Conservation (phyloP, 2,797 vertebrate genomes). For the Hirundo rustica region DNA sequence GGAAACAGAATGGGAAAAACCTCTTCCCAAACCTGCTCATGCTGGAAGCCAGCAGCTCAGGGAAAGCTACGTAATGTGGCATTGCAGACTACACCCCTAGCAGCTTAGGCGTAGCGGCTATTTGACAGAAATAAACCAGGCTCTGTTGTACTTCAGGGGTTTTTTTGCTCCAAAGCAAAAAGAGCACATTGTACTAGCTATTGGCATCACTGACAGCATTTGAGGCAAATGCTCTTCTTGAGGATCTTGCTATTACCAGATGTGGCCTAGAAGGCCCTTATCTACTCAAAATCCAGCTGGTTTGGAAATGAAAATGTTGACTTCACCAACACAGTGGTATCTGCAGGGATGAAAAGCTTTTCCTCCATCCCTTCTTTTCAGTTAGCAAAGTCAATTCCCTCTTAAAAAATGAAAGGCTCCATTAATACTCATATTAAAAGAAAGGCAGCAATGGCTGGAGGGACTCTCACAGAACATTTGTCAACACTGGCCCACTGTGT, state of each 20-base stretch:
- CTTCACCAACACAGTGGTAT: neutral
- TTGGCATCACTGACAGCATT: neutral
- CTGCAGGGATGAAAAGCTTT: neutral
- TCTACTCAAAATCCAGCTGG: neutral
- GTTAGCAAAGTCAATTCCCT: neutral
- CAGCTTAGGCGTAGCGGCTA: neutral
- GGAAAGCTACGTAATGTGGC: neutral
- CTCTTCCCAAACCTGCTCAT: neutral
- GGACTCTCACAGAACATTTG: neutral
- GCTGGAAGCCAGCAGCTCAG: neutral
- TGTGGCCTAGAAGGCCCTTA: neutral
- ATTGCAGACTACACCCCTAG: neutral
- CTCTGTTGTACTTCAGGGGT: neutral
- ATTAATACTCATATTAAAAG: neutral
- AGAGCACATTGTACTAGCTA: neutral
- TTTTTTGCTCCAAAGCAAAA: conserved; percentile 28
- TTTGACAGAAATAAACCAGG: conserved; percentile 1
- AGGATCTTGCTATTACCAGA: neutral
- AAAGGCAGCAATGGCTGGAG: neutral
- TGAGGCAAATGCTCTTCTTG: neutral
- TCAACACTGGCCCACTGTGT: neutral
- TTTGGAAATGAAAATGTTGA: neutral
- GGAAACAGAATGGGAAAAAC: neutral
- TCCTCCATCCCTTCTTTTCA: neutral
- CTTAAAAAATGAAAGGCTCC: neutral